A percentile compares a stretch with the other conserved stretches of the same genome.
Conservation (phyloP, 2,113 vertebrate species). For the Rousettus leschenaultii region DNA sequence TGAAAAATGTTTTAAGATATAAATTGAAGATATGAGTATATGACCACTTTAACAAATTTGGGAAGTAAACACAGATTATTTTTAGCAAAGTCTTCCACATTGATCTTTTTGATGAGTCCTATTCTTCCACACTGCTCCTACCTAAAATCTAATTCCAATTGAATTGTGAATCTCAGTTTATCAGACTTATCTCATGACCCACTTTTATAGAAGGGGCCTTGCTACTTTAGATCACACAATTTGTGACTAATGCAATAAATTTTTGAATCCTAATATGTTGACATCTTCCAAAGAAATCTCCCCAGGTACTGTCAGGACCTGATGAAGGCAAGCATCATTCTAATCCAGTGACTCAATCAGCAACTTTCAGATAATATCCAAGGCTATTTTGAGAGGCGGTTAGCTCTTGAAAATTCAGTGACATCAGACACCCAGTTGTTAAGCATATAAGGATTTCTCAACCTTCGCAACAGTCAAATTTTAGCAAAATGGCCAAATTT, state of each 20-base stretch:
- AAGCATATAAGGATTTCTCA: neutral
- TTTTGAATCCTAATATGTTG: neutral
- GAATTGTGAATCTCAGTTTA: neutral
- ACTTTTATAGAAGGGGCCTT: neutral
- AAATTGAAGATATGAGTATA: neutral
- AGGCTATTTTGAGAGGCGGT: neutral
- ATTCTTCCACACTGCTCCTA: neutral
- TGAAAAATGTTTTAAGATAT: neutral
- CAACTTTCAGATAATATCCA: neutral
- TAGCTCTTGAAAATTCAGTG: neutral
- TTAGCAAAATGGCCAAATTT: neutral
- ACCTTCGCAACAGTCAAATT: neutral
- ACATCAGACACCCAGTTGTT: neutral
- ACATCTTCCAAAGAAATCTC: neutral
- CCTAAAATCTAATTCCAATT: neutral
- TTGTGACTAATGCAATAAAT: neutral
- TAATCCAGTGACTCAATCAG: neutral
- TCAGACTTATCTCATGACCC: neutral
- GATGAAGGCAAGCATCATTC: neutral
- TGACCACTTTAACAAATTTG: neutral
- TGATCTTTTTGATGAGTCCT: neutral
- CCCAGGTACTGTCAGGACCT: neutral
- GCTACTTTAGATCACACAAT: neutral
- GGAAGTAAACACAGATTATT: neutral
- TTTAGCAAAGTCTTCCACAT: neutral